Evolutionary conservation across 2,797 vertebrate species (phyloP).

Genomic region (Eupleurogrammus muticus): DNA sequence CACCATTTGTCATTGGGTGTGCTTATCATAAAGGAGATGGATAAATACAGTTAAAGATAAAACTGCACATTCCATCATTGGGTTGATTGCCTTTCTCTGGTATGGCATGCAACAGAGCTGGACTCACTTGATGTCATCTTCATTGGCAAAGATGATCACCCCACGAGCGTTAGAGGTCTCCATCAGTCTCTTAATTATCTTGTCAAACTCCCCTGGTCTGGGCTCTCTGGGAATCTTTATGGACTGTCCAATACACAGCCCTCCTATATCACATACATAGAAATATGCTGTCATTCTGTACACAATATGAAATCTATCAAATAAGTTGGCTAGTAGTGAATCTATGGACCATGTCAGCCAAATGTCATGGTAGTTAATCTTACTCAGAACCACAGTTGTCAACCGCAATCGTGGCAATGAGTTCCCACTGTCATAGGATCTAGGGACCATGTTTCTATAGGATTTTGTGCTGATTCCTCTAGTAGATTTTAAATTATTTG

Average conservation of each 20-base stretch:
- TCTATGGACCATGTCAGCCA: not conserved
- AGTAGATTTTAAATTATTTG: not conserved
- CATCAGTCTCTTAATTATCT: slow-evolving; percentile 91
- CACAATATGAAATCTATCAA: not conserved
- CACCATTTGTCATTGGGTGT: not conserved
- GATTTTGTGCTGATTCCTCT: not conserved
- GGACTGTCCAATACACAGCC: slow-evolving; percentile 93
- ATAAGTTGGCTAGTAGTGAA: not conserved
- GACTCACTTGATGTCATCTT: slow-evolving; percentile 94
- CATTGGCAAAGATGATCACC: slow-evolving; percentile 94
- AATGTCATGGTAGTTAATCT: not conserved
- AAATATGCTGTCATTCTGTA: not conserved
- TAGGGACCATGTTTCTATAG: not conserved
- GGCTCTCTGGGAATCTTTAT: slow-evolving; percentile 96
- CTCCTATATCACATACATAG: slow-evolving; percentile 79
- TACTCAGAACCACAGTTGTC: not conserved
- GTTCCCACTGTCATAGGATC: not conserved
- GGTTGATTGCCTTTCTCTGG: not conserved
- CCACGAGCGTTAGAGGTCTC: slow-evolving; percentile 93
- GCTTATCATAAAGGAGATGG: not conserved
- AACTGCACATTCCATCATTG: not conserved
- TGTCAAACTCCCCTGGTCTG: slow-evolving; percentile 90
- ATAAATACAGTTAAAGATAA: not conserved
- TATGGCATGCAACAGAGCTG: not conserved
- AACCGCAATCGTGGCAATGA: not conserved